phyloP scores from a whole-genome alignment of 2,113 vertebrate genomes.

The Ciconia stormi region DNA sequence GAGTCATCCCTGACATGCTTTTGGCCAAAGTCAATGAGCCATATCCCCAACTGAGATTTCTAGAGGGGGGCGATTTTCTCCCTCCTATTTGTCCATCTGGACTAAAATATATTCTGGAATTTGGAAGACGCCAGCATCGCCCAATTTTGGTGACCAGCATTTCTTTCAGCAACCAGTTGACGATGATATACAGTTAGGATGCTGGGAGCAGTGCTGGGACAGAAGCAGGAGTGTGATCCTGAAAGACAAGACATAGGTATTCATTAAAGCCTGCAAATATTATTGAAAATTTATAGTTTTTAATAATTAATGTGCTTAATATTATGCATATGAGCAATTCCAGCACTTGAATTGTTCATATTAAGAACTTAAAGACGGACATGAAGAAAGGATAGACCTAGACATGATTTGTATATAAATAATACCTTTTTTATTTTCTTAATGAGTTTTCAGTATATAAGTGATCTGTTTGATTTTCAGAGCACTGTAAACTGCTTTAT shows the following conservation, averaged over 20 bases:
- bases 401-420: neutral
- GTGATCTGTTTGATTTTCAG: constrained; percentile 8
- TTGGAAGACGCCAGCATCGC: neutral
- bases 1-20: neutral
- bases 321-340: neutral
- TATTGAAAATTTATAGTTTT: neutral
- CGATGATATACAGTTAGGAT: neutral
- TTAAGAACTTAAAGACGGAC: neutral
- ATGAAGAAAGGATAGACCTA: neutral
- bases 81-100: neutral
- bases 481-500: neutral
- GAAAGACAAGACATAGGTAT: neutral
- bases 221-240: neutral
- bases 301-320: neutral
- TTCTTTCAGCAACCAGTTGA: neutral
- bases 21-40: neutral
- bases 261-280: neutral
- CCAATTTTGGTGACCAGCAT: neutral
- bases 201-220: neutral
- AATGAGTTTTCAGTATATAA: neutral
- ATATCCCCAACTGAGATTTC: neutral
- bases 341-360: neutral
- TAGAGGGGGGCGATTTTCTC: neutral
- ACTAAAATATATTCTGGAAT: neutral
- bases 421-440: neutral